phyloP scores from a whole-genome alignment of 1,140 invertebrate genomes.

The Pachypeltis micranthus region DNA sequence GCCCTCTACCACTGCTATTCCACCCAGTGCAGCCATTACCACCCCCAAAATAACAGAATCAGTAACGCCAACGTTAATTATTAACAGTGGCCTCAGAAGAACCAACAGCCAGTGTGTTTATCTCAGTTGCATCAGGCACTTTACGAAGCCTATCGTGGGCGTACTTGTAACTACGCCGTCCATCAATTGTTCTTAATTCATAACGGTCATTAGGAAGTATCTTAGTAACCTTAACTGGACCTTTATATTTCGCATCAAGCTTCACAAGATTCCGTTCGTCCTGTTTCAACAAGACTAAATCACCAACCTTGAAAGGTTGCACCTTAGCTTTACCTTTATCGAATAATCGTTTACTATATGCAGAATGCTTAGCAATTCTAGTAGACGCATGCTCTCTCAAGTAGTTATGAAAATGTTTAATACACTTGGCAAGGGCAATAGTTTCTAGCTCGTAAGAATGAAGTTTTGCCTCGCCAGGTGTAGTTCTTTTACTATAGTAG shows the following conservation, averaged over 20 bases:
- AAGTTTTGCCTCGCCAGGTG: background rate
- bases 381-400: background rate
- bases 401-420: background rate
- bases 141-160: constrained; percentile 1
- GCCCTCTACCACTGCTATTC: background rate
- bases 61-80: background rate
- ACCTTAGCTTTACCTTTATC: constrained; percentile 4
- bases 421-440: background rate
- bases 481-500: constrained; percentile 1
- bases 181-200: background rate
- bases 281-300: background rate
- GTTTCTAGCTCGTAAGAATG: constrained; percentile 5
- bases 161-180: background rate
- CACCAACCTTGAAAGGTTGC: constrained; percentile 8
- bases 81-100: background rate
- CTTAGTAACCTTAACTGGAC: constrained; percentile 4
- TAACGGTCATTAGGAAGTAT: background rate
- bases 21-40: background rate
- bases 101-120: background rate
- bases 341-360: background rate
- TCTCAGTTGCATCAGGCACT: constrained; percentile 9
- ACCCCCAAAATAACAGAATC: background rate
- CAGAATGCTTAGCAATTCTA: background rate
- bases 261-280: background rate
- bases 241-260: background rate